phyloP scores from a whole-genome alignment of 2,113 vertebrate genomes.

The Odobenus rosmarus region DNA sequence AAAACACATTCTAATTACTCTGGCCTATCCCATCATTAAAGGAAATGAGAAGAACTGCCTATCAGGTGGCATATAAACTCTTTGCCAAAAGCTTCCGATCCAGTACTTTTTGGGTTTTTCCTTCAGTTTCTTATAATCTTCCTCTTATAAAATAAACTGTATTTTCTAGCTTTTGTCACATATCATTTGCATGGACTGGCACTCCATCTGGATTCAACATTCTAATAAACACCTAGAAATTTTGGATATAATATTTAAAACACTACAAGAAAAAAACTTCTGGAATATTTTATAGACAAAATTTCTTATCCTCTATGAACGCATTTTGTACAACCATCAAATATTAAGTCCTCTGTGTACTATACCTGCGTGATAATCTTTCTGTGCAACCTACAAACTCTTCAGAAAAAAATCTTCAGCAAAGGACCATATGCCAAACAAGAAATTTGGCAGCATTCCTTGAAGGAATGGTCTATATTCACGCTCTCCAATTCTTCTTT shows the following conservation, averaged over 20 bases:
- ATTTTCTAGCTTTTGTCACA: background rate
- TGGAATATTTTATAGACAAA: background rate
- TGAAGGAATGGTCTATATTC: slow-evolving; percentile 5
- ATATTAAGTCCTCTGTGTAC: background rate
- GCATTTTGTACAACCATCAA: background rate
- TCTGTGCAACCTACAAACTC: background rate
- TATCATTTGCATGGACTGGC: background rate
- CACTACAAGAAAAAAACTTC: background rate
- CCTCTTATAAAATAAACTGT: background rate
- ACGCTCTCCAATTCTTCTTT: background rate
- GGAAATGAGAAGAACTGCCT: background rate
- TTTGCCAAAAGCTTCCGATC: background rate
- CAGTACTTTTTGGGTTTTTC: background rate
- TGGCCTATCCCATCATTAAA: background rate
- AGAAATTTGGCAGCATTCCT: background rate
- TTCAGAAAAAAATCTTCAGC: background rate
- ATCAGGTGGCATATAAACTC: background rate
- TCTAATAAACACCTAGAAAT: background rate
- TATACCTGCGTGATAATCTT: background rate
- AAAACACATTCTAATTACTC: background rate
- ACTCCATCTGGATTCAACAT: background rate
- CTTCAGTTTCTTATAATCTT: slow-evolving; percentile 14
- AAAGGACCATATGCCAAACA: background rate
- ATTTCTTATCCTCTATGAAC: background rate
- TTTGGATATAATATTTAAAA: background rate